Percentiles rank a stretch among this genome's conserved stretches.
phyloP scores from a whole-genome alignment of 2,888 invertebrate species.

The Ceraclea dissimilis region DNA sequence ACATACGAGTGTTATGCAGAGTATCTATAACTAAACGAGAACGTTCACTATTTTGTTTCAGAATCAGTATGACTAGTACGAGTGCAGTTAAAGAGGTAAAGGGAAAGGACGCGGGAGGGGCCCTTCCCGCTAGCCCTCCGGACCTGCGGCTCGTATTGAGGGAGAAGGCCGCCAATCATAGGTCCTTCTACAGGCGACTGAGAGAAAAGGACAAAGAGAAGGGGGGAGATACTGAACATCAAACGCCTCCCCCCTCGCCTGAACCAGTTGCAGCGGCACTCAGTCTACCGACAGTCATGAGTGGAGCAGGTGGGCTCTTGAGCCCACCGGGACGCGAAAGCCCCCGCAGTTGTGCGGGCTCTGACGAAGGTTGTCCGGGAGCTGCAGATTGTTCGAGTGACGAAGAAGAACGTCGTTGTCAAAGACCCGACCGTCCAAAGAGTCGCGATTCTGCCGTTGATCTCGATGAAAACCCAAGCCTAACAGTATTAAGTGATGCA shows the following conservation, averaged over 20 bases:
- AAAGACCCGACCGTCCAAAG: constrained; percentile 40
- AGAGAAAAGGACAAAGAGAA: background rate
- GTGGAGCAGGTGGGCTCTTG: background rate
- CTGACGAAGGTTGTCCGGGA: constrained; percentile 35
- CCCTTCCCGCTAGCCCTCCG: constrained; percentile 5
- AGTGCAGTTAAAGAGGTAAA: background rate
- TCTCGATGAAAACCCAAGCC: constrained; percentile 39
- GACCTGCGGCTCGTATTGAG: constrained; percentile 45
- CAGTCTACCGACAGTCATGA: constrained; percentile 2
- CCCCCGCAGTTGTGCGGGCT: constrained; percentile 32
- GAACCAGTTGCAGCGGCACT: constrained; percentile 27
- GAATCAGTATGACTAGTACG: background rate
- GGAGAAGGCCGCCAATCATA: constrained; percentile 46
- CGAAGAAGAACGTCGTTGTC: constrained; percentile 44
- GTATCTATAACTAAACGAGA: too few relatives aligned
- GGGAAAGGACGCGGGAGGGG: background rate
- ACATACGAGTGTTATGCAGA: too few relatives aligned
- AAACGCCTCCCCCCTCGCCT: constrained; percentile 25
- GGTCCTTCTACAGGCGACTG: constrained; percentile 39
- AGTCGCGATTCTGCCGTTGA: constrained; percentile 48
- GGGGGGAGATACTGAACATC: background rate
- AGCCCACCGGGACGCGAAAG: constrained; percentile 5
- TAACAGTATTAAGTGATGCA: constrained; percentile 19
- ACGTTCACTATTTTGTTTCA: background rate
- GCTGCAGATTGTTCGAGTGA: constrained; percentile 36